Evolutionary conservation across 2,113 vertebrate species (phyloP), one percentile per base, ranked within the genome.

Genomic region (Mirounga angustirostris): DNA sequence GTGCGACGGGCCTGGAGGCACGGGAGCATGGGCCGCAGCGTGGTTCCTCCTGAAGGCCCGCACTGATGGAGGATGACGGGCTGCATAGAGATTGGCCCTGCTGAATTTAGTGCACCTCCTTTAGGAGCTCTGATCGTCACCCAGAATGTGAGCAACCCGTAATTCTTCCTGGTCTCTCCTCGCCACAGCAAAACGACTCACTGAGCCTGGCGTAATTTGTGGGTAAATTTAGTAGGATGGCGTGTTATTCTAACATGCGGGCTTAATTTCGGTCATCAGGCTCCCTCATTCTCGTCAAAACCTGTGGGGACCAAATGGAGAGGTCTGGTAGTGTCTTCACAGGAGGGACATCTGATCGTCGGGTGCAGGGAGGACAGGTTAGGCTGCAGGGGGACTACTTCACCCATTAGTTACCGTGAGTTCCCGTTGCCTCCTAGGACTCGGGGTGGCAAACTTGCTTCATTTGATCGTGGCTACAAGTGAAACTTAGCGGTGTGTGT

Each of bases 221-320:
- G 14, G 61, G 21, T 21, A 0, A 9, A 5, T 36, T 40, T 40
- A 0, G 2, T 15, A 28, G 58, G n/a, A 1, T 1, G 59, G 5
- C 30, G 2, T 14, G 67, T 50, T 71, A 0, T 28, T 54, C 71
- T 46, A 3, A 50, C 13, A 0, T 1, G 4, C 19, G 1, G n/a
- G 21, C 63, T 40, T 28, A 0, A 28, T n/a, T 71, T 14, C 28
- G n/a, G 10, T 94, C 67, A 26, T 26, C 4, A 0, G 50, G 5
- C n/a, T 61, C 54, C 67, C 85, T 46, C 21, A 1, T 21, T 46
- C n/a, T 10, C 10, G 89, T 76, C 59, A 56, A 21, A 26, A 65
- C 33, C 4, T 21, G 0, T 52, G 46, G 58, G 21, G 7, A 14
- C 46, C 28, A 4, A 2, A 1, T 5, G 36, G 46, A 54, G 43